These are phyloP conservation scores for Knipowitschia caucasica DNA, from an alignment of 2,797 vertebrate species.

Conservation along the genomic window DNA sequence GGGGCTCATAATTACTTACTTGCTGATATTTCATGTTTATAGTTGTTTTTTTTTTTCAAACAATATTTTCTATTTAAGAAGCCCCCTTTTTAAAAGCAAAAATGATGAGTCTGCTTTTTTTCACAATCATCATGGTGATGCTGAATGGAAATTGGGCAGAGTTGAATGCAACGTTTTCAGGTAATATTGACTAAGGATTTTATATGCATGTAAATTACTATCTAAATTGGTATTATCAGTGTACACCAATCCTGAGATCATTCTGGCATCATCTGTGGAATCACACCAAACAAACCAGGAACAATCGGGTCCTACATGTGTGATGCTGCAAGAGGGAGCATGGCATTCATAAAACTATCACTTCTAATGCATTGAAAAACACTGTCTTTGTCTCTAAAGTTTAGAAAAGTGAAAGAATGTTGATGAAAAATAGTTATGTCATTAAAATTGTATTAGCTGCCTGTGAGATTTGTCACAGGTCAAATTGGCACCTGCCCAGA, in stretches of 20 bases:
- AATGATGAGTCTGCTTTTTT: slow-evolving; percentile 86
- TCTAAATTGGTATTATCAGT: background rate
- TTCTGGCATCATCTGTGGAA: slow-evolving; percentile 46
- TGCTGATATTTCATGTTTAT: slow-evolving; percentile 7
- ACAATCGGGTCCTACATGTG: slow-evolving; percentile 43
- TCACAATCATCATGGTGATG: slow-evolving; percentile 83
- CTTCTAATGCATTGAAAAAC: background rate
- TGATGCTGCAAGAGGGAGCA: slow-evolving; percentile 42
- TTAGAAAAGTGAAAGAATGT: slow-evolving; percentile 12
- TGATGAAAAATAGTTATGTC: background rate
- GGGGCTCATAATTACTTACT: slow-evolving; percentile 33
- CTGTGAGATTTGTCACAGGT: slow-evolving; percentile 14
- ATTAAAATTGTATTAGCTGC: slow-evolving; percentile 15
- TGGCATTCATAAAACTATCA: slow-evolving; percentile 20
- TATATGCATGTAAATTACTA: background rate
- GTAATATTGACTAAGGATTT: slow-evolving; percentile 71
- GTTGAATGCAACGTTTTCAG: slow-evolving; percentile 63
- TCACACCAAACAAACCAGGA: slow-evolving; percentile 45
- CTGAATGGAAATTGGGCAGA: slow-evolving; percentile 76
- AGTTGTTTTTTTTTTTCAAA: slow-evolving; percentile 18
- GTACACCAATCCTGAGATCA: slow-evolving; percentile 5
- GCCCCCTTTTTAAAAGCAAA: slow-evolving; percentile 60
- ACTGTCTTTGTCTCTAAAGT: background rate
- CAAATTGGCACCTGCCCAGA: slow-evolving; percentile 26
- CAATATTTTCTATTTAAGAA: slow-evolving; percentile 69